phyloP scores from a whole-genome alignment of 2,888 invertebrate genomes.

The Watsonalla cultraria region DNA sequence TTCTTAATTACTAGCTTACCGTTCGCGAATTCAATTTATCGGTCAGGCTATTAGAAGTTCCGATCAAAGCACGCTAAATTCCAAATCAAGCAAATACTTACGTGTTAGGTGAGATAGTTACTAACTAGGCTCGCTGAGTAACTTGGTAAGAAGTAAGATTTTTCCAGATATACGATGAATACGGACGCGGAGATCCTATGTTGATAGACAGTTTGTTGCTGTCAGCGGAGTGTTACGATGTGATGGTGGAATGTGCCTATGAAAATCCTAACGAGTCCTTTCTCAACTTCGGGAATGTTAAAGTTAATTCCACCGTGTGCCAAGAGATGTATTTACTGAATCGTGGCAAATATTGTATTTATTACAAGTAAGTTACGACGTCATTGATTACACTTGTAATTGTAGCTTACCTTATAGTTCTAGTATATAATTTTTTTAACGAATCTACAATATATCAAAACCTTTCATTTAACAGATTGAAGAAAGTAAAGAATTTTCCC shows the following conservation, averaged over 20 bases:
- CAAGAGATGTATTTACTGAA: constrained; percentile 74
- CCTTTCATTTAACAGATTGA: constrained; percentile 37
- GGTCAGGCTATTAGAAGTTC: too few species aligned
- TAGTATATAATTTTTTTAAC: neutral
- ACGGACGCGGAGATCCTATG: constrained; percentile 65
- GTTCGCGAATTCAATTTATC: too few species aligned
- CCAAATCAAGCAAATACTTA: too few species aligned
- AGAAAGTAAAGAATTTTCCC: constrained; percentile 68
- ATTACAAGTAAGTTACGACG: constrained; percentile 64
- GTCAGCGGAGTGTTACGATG: constrained; percentile 80
- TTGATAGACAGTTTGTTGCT: constrained; percentile 58
- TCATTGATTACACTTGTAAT: neutral
- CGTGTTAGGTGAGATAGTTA: too few species aligned
- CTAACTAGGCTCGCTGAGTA: too few species aligned
- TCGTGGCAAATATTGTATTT: constrained; percentile 77
- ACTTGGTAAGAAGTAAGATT: neutral
- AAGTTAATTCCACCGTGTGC: constrained; percentile 70
- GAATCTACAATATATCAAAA: neutral
- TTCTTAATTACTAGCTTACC: neutral
- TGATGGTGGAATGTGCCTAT: constrained; percentile 73
- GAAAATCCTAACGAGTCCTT: constrained; percentile 60
- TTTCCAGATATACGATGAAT: constrained; percentile 61
- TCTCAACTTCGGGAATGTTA: constrained; percentile 78
- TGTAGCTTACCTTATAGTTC: neutral
- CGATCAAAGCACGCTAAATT: too few species aligned